Conservation (phyloP, 2,888 invertebrate genomes). For the Smittia sp. region DNA sequence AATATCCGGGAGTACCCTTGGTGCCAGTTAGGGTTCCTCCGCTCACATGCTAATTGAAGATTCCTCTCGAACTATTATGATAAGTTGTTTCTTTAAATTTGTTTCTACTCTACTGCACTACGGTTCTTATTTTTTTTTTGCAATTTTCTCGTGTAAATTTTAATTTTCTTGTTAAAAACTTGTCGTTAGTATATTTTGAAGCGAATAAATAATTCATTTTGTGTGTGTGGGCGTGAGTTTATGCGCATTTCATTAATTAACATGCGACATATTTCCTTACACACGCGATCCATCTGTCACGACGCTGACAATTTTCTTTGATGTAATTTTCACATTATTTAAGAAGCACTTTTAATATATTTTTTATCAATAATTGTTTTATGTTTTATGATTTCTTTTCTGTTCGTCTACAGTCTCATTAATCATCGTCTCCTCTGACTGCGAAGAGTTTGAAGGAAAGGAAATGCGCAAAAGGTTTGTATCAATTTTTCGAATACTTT, state of each 20-base stretch:
- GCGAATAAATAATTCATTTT: slow-evolving; percentile 41
- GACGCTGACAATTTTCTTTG: neutral
- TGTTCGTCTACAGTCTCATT: slow-evolving; percentile 14
- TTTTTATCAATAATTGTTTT: slow-evolving; percentile 16
- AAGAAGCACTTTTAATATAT: slow-evolving; percentile 41
- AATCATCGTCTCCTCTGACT: neutral
- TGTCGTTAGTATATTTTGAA: slow-evolving; percentile 34
- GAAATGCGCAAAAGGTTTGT: neutral
- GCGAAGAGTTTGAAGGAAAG: neutral
- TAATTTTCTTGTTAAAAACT: slow-evolving; percentile 28
- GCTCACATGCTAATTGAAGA: too few species aligned
- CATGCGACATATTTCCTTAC: neutral
- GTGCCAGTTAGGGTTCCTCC: too few species aligned
- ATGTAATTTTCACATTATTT: slow-evolving; percentile 29
- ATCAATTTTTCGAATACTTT: neutral
- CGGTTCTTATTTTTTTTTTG: slow-evolving; percentile 28
- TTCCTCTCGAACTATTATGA: slow-evolving; percentile 2
- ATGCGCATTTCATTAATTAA: slow-evolving; percentile 20
- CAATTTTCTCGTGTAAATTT: slow-evolving; percentile 16
- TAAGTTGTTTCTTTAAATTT: slow-evolving; percentile 27
- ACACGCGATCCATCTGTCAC: neutral
- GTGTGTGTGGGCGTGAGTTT: neutral
- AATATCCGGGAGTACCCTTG: too few species aligned
- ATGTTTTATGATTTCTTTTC: slow-evolving; percentile 13
- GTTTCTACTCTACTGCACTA: slow-evolving; percentile 39